phyloP scores from a whole-genome alignment of 2,113 vertebrate species.

The Setophaga petechia region DNA sequence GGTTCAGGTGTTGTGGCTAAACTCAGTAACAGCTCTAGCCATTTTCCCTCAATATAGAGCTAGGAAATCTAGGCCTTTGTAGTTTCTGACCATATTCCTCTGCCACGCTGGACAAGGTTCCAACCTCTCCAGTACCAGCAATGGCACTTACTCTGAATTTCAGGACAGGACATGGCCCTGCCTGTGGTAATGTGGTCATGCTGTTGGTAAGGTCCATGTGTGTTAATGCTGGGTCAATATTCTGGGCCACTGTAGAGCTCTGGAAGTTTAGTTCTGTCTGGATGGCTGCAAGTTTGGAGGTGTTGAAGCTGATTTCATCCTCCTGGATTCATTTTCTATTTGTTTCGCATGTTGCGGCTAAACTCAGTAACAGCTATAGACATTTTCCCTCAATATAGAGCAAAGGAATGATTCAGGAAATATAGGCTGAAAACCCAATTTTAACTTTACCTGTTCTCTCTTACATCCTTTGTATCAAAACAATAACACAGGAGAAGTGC shows the following conservation, averaged over 20 bases:
- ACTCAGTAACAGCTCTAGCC: too few species aligned
- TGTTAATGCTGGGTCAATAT: background rate
- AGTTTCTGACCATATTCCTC: background rate
- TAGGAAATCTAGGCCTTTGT: background rate
- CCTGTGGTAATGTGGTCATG: background rate
- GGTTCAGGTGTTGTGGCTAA: too few species aligned
- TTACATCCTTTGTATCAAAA: background rate
- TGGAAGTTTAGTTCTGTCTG: background rate
- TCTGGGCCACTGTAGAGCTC: background rate
- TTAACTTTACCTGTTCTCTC: background rate
- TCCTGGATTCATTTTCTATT: background rate
- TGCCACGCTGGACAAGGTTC: background rate
- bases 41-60: too few species aligned
- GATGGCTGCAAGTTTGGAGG: background rate
- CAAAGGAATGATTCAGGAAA: background rate
- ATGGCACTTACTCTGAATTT: background rate
- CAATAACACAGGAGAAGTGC: background rate
- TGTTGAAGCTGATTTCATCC: background rate
- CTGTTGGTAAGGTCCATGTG: accelerated
- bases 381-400: accelerated
- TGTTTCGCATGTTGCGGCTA: background rate
- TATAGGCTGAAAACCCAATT: background rate
- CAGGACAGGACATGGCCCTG: background rate
- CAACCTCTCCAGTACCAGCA: background rate
- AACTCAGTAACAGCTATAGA: background rate